phyloP scores from a whole-genome alignment of 2,888 invertebrate species.

The Lomographa bimaculata region DNA sequence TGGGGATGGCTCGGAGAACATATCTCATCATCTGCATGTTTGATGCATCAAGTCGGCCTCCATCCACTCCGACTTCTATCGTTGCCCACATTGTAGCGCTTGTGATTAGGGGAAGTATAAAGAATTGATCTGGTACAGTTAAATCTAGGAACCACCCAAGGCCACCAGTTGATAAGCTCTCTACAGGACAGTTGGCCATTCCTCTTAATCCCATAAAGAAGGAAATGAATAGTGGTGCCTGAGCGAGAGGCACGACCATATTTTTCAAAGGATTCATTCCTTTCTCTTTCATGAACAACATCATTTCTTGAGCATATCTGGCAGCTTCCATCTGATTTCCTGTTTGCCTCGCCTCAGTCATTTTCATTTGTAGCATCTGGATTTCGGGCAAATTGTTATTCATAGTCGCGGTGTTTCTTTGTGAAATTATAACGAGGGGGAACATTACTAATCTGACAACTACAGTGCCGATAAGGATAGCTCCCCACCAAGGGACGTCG shows the following conservation, averaged over 20 bases:
- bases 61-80: slow-evolving; percentile 92
- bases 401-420: slow-evolving; percentile 92
- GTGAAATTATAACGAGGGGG: slow-evolving; percentile 92
- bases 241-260: slow-evolving; percentile 89
- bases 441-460: slow-evolving; percentile 90
- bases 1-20: slow-evolving; percentile 88
- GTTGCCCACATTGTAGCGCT: slow-evolving; percentile 92
- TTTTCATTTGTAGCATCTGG: slow-evolving; percentile 90
- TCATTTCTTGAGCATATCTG: slow-evolving; percentile 89
- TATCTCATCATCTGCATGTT: slow-evolving; percentile 90
- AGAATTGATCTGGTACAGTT: slow-evolving; percentile 95
- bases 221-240: slow-evolving; percentile 96
- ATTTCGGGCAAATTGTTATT: slow-evolving; percentile 94
- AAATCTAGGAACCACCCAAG: slow-evolving; percentile 96
- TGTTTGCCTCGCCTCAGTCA: slow-evolving; percentile 93
- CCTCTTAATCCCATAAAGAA: slow-evolving; percentile 94
- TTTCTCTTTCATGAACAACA: slow-evolving; percentile 92
- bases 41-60: slow-evolving; percentile 85
- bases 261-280: slow-evolving; percentile 91
- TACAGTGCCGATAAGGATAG: slow-evolving; percentile 92
- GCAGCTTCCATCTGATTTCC: slow-evolving; percentile 92
- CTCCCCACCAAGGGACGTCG: slow-evolving; percentile 97
- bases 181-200: slow-evolving; percentile 96
- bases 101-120: slow-evolving; percentile 92
- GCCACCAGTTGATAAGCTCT: slow-evolving; percentile 95